Percentiles rank a stretch among this genome's conserved stretches.
Conservation (phyloP, 2,113 vertebrate species). For the Isichthys henryi region DNA sequence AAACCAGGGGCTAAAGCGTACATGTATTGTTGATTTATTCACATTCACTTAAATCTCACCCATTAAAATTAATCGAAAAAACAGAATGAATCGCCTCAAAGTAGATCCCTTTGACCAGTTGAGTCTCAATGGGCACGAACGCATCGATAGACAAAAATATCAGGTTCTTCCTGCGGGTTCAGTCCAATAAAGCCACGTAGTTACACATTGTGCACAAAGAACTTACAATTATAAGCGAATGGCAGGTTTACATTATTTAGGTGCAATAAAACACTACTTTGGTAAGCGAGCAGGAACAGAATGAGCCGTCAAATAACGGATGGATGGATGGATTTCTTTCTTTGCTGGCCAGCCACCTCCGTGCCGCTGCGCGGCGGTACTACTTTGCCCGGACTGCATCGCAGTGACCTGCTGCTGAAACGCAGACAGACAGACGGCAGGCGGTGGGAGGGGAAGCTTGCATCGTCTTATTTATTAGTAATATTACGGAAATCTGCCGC, state of each 20-base stretch:
- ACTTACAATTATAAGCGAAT: background rate
- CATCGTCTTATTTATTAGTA: background rate
- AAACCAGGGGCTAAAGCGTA: background rate
- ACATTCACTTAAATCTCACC: background rate
- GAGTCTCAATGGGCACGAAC: background rate
- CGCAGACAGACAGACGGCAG: background rate
- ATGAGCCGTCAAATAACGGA: background rate
- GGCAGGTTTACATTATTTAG: background rate
- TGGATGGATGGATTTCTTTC: background rate
- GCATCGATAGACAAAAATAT: background rate
- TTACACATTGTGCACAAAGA: background rate
- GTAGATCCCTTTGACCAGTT: background rate
- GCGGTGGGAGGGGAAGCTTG: background rate
- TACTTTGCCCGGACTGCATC: background rate
- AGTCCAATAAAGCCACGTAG: background rate
- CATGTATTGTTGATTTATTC: background rate
- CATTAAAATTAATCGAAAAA: background rate
- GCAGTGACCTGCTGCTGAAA: background rate
- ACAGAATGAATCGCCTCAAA: background rate
- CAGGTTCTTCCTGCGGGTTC: background rate
- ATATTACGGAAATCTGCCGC: background rate
- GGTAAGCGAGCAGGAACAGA: background rate
- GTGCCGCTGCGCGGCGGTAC: conserved; percentile 1
- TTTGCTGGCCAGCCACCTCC: background rate
- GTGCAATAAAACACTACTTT: background rate